Base-by-base conservation (phyloP, 2,888 invertebrate species). In the Drosophila fungiperda region DNA sequence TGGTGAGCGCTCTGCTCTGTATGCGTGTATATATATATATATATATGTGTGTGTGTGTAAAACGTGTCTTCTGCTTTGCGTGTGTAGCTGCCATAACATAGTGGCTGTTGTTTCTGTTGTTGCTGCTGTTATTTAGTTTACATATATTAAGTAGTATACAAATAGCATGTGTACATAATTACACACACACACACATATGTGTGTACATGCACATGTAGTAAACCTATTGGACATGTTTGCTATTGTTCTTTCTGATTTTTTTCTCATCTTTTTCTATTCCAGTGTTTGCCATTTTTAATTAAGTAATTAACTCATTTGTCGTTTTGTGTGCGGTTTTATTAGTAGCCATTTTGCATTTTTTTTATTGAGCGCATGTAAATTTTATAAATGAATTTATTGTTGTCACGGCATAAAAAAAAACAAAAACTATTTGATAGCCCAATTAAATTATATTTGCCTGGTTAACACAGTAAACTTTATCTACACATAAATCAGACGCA, bases 381-480 rank as follows among this genome's bases (percentile, higher is more conserved):
- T 86, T 86, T 60, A 88, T 86, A 85, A 86, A 85, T 83, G 77
- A 79, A 86, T 86, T 86, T 88, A 85, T 88, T 75, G 73, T 75
- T 76, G 36, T 50, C 68, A 38, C 59, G 23, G 45, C 38, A 26
- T 35, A 48, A 29, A 53, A 23, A 5, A 36, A 48, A 35, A 32
- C 12, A 45, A 49, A 32, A 52, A 35, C 32, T 17, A 50, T 66
- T 78, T 79, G 57, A 79, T 72, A 76, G 71, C 49, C 59, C 74
- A 78, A 78, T 78, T 78, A 55, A 45, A 9, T 45, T 23, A 23
- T 48, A 12, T 26, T 23, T 48, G 8, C 1, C 48, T 48, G 23
- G 48, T 48, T 48, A 26, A 26, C 23, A 48, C 48, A 36, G 36
- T 8, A 17, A 53, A 36, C 12, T 20, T 48, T 48, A n/a, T 12